Base-by-base conservation (phyloP, 1,140 invertebrate species). In the Leptinotarsa lineolata region DNA sequence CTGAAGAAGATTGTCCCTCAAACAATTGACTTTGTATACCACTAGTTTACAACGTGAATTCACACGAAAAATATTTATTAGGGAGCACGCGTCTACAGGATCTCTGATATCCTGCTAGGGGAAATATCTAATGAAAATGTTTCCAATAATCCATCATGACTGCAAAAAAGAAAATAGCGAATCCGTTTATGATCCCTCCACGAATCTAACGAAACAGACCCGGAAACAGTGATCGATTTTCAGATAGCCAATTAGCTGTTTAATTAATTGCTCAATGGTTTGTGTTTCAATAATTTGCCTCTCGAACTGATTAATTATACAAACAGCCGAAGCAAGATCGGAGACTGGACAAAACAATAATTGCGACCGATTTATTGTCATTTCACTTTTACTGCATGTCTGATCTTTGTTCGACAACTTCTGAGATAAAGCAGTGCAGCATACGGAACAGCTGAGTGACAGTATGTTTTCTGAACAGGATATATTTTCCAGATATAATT, bases 331-430 rank as follows among this genome's bases (percentile, higher is more conserved):
- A 39, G 63, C 22, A 13, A 39, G 63, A 22, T 65, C 11, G 63
- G 21, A 16, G 24, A 65, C 22, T n/a, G 63, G n/a, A 21, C 63
- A 65, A n/a, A 65, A 22, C n/a, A 65, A 65, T 65, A 65, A 65
- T 65, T 65, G 63, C 63, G 39, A 24, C 21, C 16, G 11, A 65
- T 65, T 61, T 61, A 61, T 61, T 61, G 60, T 61, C 60, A 65
- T 22, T 30, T 18, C 39, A 65, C 63, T 65, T 65, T 65, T 65
- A 65, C 63, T 16, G 18, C 16, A 2, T 22, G 21, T 21, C 63
- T 65, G 63, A 65, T 65, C 11, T 15, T 15, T 65, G 39, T 65
- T 22, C 48, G 30, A 39, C 30, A 39, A 39, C 30, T 11, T 39
- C 30, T 39, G 30, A 39, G 30, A 39, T 39, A 39, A 39, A 39